Evolutionary conservation across 2,113 vertebrate genomes (phyloP), one percentile per base, ranked within the genome.

Genomic region (Theristicus caerulescens): DNA sequence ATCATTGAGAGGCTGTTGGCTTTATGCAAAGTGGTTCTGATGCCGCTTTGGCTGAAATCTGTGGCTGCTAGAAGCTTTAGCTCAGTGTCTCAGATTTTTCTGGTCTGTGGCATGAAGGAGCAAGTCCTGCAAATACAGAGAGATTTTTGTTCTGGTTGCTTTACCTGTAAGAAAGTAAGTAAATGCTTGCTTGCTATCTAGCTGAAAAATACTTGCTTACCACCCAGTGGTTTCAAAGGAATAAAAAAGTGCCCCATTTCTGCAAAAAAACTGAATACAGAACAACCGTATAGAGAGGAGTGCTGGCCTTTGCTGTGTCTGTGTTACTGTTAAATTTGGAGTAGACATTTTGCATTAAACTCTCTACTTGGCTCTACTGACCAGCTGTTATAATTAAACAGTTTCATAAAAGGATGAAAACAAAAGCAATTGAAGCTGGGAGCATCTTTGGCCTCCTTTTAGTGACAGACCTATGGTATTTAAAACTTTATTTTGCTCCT

Each of bases 1-100:
- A 49, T 74, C 10, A 5, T 31, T 51, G 57, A 54, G 59, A 26
- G 52, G 32, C 52, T 71, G 24, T 25, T 44, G 14, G 40, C 32
- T 86, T 78, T 46, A 55, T 0, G 1, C 10, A 27, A 4, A 58
- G 74, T 31, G 21, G 16, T 86, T 77, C 54, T 93, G 0, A 0
- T 77, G 34, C 36, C 36, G 20, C 24, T 55, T 85, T 42, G 57
- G 15, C 70, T 59, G 73, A 74, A 84, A n/a, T 64, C 25, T 71
- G 6, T 85, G 79, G 44, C 61, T 85, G 18, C 31, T 81, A 21
- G 44, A 83, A 61, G 46, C 54, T 94, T 49, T 55, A 82, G 44
- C 82, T 88, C 18, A 40, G 79, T 0, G 2, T 47, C 38, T 69
- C 1, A 0, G 55, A 15, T 34, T 38, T 83, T 58, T 62, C 71